These are phyloP conservation scores for Peromyscus maniculatus DNA, from an alignment of 2,113 vertebrate species.

Conservation along the genomic window DNA sequence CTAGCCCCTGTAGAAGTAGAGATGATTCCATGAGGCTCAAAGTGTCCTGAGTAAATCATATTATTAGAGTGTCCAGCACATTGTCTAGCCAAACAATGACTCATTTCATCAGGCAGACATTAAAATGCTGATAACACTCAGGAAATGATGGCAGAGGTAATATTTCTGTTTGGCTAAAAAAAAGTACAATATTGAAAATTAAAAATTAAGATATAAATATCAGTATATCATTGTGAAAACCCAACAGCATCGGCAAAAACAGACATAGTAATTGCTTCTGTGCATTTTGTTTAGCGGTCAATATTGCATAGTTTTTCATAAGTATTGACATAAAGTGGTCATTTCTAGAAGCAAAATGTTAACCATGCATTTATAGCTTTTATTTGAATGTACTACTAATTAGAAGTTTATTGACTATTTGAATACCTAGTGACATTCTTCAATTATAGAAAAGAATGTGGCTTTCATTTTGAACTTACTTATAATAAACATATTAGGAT, in stretches of 20 bases:
- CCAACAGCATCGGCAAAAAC: neutral
- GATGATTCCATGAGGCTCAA: neutral
- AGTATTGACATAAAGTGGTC: neutral
- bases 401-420: conserved; percentile 34
- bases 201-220: neutral
- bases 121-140: neutral
- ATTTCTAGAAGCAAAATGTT: neutral
- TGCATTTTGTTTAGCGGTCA: neutral
- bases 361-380: neutral
- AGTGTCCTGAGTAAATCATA: neutral
- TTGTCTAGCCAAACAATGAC: neutral
- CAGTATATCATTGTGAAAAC: neutral
- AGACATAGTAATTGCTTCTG: neutral
- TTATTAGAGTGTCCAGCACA: neutral
- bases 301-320: neutral
- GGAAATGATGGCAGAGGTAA: neutral
- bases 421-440: neutral
- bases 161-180: neutral
- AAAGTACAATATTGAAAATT: neutral
- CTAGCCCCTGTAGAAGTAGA: neutral
- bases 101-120: neutral
- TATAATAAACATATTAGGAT: conserved; percentile 9
- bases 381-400: neutral
- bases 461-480: neutral
- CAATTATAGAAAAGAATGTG: neutral